Evolutionary conservation across 2,113 vertebrate genomes (phyloP).

Genomic region (Atrichornis clamosus): DNA sequence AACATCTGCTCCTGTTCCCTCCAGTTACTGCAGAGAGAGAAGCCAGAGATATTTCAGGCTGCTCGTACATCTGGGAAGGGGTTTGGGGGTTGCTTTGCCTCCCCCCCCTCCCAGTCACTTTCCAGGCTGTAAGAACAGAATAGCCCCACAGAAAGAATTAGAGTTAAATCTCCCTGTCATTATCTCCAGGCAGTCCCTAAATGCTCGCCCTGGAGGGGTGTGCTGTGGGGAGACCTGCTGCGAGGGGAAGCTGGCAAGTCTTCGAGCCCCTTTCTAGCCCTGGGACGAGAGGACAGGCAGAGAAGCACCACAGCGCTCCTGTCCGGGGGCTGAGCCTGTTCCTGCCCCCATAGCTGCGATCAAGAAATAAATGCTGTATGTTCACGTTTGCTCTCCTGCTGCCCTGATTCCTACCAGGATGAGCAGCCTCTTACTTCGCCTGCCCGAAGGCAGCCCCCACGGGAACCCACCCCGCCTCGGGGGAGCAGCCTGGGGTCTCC

Average conservation of each 20-base stretch:
- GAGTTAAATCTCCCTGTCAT: neutral
- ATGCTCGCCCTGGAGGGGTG: accelerated
- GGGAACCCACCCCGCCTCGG: accelerated
- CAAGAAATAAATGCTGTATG: accelerated
- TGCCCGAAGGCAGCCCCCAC: neutral
- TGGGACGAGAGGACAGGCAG: neutral
- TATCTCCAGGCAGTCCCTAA: neutral
- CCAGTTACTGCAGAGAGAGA: neutral
- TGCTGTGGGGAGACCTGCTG: neutral
- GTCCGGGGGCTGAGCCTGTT: neutral
- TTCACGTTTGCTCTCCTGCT: neutral
- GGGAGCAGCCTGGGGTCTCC: neutral
- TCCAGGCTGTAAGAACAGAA: neutral
- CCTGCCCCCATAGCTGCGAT: neutral
- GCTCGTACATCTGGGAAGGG: neutral
- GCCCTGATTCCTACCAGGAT: neutral
- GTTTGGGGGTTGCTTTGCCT: neutral
- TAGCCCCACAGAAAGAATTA: neutral
- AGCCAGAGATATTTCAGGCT: neutral
- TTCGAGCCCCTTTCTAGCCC: neutral
- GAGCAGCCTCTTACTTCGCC: neutral
- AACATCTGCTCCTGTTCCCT: constrained; percentile 1
- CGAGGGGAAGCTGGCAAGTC: neutral
- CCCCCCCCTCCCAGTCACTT: neutral
- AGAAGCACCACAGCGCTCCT: neutral